Base-by-base conservation (phyloP, 2,888 invertebrate species). In the Hypena proboscidalis region DNA sequence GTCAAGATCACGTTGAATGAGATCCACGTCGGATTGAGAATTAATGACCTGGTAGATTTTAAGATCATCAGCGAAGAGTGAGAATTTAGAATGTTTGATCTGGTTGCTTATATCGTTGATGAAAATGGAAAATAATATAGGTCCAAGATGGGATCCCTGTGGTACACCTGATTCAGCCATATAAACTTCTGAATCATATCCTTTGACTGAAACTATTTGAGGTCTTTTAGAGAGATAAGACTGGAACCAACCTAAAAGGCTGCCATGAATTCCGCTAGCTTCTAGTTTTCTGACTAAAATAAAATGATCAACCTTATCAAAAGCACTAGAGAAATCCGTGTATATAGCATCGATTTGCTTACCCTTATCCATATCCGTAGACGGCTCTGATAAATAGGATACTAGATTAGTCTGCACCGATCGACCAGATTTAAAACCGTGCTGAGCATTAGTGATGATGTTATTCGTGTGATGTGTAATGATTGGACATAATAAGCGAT, bases 321-420 rank as follows among this genome's bases (percentile, higher is more conserved):
- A 38, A 7, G 37, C 30, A 13, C 30, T 38, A 11, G 8, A 21
- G 15, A 38, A 38, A 14, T 29, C 30, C 6, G 30, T 29, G 22
- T 38, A 38, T n/a, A 30, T 22, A 13, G 22, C 20, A 14, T 30
- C 37, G 13, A 30, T 19, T 14, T 38, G 23, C 4, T 19, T 15
- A 2, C 26, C 26, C 7, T 9, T 26, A 19, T 35, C 35, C 2
- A 25, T 7, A 25, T 17, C 26, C 5, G 15, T 3, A 5, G 15
- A 5, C 5, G 32, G 11, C 1, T 34, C 13, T 2, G 19, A n/a
- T 2, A 29, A 21, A 11, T 14, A 37, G 7, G 17, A 13, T 1
- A 11, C 8, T n/a, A 37, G 14, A 8, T 37, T 29, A 5, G 22
- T 37, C 14, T 5, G 29, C 21, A 6, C n/a, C n/a, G n/a, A n/a